Evolutionary conservation across 2,797 vertebrate genomes (phyloP).

Genomic region (Acridotheres tristis): DNA sequence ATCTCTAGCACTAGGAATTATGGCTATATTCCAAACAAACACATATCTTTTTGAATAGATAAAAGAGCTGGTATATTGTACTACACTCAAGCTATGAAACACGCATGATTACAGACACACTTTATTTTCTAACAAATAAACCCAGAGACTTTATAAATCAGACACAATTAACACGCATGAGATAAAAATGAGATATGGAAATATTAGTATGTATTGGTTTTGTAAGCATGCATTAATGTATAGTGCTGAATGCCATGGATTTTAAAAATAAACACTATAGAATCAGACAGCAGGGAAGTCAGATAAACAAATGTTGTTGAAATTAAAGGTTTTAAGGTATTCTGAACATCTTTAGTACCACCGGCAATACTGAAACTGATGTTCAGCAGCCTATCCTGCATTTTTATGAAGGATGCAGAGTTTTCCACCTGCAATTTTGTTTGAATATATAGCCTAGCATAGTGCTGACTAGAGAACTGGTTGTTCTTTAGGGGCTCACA

Average conservation of each 20-base stretch:
- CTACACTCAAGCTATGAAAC: not conserved
- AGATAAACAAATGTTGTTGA: not conserved
- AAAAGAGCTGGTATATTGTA: not conserved
- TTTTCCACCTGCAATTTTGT: not conserved
- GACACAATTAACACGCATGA: not conserved
- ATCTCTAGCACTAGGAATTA: not conserved
- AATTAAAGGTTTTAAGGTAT: not conserved
- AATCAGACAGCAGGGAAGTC: not conserved
- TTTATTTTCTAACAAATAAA: not conserved
- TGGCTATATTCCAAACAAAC: not conserved
- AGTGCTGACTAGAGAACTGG: not conserved
- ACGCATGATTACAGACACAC: fast-evolving
- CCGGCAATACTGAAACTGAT: not conserved
- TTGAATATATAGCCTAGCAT: not conserved
- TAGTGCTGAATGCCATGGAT: not conserved
- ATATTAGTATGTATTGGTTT: not conserved
- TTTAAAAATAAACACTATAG: not conserved
- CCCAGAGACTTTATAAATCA: not conserved
- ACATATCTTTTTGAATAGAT: not conserved
- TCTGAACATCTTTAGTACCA: not conserved
- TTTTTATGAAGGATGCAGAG: not conserved
- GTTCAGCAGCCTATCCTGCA: not conserved
- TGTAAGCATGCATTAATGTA: not conserved
- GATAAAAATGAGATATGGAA: not conserved
- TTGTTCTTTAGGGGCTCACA: not conserved